Evolutionary conservation across 1,140 invertebrate genomes (phyloP).

Genomic region (Samia ricini): DNA sequence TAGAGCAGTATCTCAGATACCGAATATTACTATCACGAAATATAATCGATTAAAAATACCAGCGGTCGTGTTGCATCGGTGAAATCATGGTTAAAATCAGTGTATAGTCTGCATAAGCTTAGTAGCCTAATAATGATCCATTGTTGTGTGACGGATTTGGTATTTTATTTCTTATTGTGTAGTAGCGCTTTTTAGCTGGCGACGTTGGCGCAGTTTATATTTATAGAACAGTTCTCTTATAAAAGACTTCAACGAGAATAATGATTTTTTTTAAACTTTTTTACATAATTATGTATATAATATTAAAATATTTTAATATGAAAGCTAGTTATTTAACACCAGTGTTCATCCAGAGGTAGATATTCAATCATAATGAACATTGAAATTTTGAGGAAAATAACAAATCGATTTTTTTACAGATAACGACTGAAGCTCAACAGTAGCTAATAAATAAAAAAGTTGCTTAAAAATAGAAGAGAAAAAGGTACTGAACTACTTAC

Average conservation of each 20-base stretch:
- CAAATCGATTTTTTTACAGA: too few relatives aligned
- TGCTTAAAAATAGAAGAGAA: too few relatives aligned
- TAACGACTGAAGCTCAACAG: too few relatives aligned
- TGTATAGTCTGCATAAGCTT: constrained; percentile 10
- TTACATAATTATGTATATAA: not conserved
- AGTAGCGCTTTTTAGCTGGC: constrained; percentile 4
- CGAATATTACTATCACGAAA: not conserved
- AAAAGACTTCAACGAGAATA: constrained; percentile 42
- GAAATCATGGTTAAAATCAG: constrained; percentile 30
- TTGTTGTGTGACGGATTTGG: constrained; percentile 47
- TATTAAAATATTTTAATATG: not conserved
- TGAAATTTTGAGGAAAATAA: too few relatives aligned
- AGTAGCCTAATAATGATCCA: constrained; percentile 37
- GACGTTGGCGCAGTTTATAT: not conserved
- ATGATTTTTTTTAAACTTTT: not conserved
- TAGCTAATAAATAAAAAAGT: too few relatives aligned
- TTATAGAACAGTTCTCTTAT: constrained; percentile 10
- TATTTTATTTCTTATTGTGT: constrained; percentile 39
- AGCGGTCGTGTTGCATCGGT: constrained; percentile 13
- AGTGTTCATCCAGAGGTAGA: too few relatives aligned
- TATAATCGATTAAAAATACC: not conserved
- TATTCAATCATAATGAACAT: too few relatives aligned
- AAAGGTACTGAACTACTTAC: too few relatives aligned
- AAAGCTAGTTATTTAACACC: too few relatives aligned
- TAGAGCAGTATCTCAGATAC: not conserved